A percentile compares a stretch with the other conserved stretches of the same genome.
Conservation (phyloP, 2,888 invertebrate species). For the Stenichneumon culpator region DNA sequence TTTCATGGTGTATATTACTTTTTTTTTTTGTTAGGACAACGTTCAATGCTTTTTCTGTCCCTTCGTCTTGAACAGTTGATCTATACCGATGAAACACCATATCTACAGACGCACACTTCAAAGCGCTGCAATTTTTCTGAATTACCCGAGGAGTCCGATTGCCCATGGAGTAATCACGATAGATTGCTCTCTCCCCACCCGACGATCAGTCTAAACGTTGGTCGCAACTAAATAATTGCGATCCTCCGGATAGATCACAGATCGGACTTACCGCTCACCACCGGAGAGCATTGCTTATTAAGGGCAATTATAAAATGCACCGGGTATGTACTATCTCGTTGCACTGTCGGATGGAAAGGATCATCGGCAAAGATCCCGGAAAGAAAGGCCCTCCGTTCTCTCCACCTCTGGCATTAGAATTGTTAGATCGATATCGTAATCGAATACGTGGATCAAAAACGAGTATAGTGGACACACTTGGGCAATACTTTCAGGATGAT, state of each 20-base stretch:
- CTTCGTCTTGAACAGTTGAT: not conserved
- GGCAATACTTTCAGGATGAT: constrained; percentile 15
- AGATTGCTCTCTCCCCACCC: constrained; percentile 20
- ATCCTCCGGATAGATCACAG: constrained; percentile 61
- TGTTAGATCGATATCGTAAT: constrained; percentile 68
- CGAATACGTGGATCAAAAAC: constrained; percentile 62
- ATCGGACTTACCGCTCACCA: constrained; percentile 52
- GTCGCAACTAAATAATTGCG: constrained; percentile 62
- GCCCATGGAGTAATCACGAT: constrained; percentile 24
- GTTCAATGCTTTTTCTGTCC: not conserved
- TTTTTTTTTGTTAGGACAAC: not conserved
- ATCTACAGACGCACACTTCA: not conserved
- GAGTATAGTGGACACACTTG: constrained; percentile 35
- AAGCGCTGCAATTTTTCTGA: not conserved
- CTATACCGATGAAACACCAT: not conserved
- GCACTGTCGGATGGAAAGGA: constrained; percentile 41
- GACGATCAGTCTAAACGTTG: constrained; percentile 52
- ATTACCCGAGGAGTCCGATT: constrained; percentile 2
- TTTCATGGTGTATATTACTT: not conserved
- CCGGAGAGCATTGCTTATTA: constrained; percentile 67
- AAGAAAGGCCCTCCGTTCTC: constrained; percentile 60
- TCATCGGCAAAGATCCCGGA: constrained; percentile 61
- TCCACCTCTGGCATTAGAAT: constrained; percentile 35
- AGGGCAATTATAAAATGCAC: constrained; percentile 70
- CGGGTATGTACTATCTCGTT: constrained; percentile 5